Percentiles rank a stretch among this genome's conserved stretches.
phyloP scores from a whole-genome alignment of 2,797 vertebrate genomes.

The Poecilia velifera region DNA sequence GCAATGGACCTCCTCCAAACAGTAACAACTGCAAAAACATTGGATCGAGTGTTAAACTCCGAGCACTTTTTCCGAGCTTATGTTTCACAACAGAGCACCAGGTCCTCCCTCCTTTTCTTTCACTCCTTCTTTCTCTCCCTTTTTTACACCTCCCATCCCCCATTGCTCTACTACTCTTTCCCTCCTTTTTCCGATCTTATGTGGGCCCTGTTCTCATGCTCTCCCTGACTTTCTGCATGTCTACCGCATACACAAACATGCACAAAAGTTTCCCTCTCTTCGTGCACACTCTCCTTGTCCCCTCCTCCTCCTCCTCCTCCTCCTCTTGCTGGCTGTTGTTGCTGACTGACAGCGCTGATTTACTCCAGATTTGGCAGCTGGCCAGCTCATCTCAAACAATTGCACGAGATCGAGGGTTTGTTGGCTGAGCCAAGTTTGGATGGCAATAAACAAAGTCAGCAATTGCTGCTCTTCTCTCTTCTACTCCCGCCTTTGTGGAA shows the following conservation, averaged over 20 bases:
- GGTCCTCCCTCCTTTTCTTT: slow-evolving; percentile 48
- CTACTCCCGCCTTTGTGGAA: not conserved
- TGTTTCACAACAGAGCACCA: slow-evolving; percentile 78
- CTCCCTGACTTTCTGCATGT: slow-evolving; percentile 52
- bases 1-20: slow-evolving; percentile 73
- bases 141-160: slow-evolving; percentile 52
- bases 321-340: slow-evolving; percentile 70
- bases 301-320: not conserved
- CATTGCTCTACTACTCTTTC: slow-evolving; percentile 43
- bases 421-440: slow-evolving; percentile 75
- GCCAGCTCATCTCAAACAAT: slow-evolving; percentile 83
- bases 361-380: slow-evolving; percentile 76
- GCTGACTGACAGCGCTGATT: slow-evolving; percentile 81
- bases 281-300: slow-evolving; percentile 21
- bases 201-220: slow-evolving; percentile 30
- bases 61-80: slow-evolving; percentile 75
- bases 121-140: slow-evolving; percentile 15
- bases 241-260: slow-evolving; percentile 49
- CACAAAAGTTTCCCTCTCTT: slow-evolving; percentile 40
- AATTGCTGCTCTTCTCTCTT: slow-evolving; percentile 47
- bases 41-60: slow-evolving; percentile 72
- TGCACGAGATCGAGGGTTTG: slow-evolving; percentile 69
- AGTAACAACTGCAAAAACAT: slow-evolving; percentile 81
- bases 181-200: slow-evolving; percentile 26
- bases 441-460: slow-evolving; percentile 82